Percentiles rank a stretch among this genome's conserved stretches.
These are phyloP conservation scores for Thunnus thynnus DNA, from an alignment of 2,113 vertebrate species.

Conservation along the genomic window DNA sequence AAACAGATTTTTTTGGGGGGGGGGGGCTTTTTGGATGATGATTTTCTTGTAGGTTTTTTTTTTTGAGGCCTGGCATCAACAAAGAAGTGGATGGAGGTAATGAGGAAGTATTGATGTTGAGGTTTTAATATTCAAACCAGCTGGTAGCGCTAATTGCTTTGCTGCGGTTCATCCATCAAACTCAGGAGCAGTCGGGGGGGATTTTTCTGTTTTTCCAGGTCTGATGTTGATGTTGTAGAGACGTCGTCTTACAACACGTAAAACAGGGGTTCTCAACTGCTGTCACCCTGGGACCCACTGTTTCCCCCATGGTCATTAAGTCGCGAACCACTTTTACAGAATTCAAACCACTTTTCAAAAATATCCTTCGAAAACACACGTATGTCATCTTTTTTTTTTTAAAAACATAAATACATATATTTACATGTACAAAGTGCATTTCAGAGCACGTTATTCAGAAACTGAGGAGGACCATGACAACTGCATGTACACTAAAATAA, in stretches of 20 bases:
- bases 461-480: too few species aligned
- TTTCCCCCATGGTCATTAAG: too few species aligned
- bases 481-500: too few species aligned
- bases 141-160: background rate
- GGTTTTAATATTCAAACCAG: background rate
- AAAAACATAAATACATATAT: too few species aligned
- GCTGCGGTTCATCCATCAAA: background rate
- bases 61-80: background rate
- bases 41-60: background rate
- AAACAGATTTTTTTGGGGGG: background rate
- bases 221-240: background rate
- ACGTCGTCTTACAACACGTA: background rate
- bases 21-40: background rate
- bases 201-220: background rate
- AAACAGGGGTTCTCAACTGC: too few species aligned
- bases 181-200: background rate
- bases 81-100: background rate
- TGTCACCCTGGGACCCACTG: too few species aligned
- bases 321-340: too few species aligned
- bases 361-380: too few species aligned
- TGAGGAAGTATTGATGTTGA: conserved; percentile 1
- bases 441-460: too few species aligned
- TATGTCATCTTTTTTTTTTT: too few species aligned
- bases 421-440: too few species aligned
- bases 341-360: too few species aligned